Conservation (phyloP, 1,140 invertebrate genomes). For the silkworm (Bombyx mori) region ASM3026992v2 NC_085124.1:4019001-4019500, state of each 20-base stretch:
- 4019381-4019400: slow-evolving; percentile 37
- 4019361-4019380: slow-evolving; percentile 33
- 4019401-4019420: slow-evolving; percentile 43
- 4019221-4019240: slow-evolving; percentile 63
- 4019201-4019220: slow-evolving; percentile 74
- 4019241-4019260: slow-evolving; percentile 74
- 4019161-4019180: slow-evolving; percentile 92
- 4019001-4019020: too few relatives aligned
- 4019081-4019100: slow-evolving; percentile 23
- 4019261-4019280: slow-evolving; percentile 31
- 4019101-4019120: slow-evolving; percentile 71
- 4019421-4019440: slow-evolving; percentile 36
- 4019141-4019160: slow-evolving; percentile 88
- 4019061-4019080: too few relatives aligned
- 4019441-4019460: slow-evolving; percentile 74
- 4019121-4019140: slow-evolving; percentile 80
- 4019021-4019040: too few relatives aligned
- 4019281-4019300: slow-evolving; percentile 36
- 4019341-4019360: slow-evolving; percentile 25
- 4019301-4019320: slow-evolving; percentile 37
- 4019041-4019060: too few relatives aligned
- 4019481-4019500: too few relatives aligned
- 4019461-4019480: slow-evolving; percentile 72
- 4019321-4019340: slow-evolving; percentile 19
- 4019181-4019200: slow-evolving; percentile 85